Evolutionary conservation across 1,140 invertebrate species (phyloP).

Genomic region (Drosophila varians): DNA sequence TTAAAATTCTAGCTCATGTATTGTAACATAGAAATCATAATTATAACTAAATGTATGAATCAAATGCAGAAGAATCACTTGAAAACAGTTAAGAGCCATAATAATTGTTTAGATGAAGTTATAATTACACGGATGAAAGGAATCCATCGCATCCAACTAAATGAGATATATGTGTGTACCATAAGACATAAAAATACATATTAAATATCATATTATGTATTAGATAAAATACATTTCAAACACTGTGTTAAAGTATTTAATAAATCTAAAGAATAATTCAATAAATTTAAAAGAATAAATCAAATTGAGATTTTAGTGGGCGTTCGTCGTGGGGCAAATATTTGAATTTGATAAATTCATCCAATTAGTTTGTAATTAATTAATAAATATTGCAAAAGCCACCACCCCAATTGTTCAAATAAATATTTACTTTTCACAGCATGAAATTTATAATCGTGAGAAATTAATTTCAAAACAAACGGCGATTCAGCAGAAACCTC

Average conservation of each 20-base stretch:
- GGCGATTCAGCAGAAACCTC: not conserved
- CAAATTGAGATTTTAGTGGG: not conserved
- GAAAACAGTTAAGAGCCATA: conserved; percentile 61
- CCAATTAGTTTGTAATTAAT: conserved; percentile 25
- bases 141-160: conserved; percentile 13
- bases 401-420: conserved; percentile 8
- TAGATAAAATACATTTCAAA: conserved; percentile 78
- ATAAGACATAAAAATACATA: conserved; percentile 50
- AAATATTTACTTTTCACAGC: conserved; percentile 46
- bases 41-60: conserved; percentile 11
- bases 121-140: conserved; percentile 13
- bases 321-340: not conserved
- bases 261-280: conserved; percentile 64
- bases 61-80: conserved; percentile 9
- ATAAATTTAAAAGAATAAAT: conserved; percentile 59
- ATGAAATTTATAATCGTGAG: conserved; percentile 50
- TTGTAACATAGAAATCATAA: conserved; percentile 58
- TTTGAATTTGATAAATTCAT: not conserved
- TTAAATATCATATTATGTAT: conserved; percentile 66
- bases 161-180: conserved; percentile 56
- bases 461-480: conserved; percentile 19
- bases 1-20: conserved; percentile 59
- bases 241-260: conserved; percentile 82
- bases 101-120: conserved; percentile 74
- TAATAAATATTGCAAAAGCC: not conserved